phyloP scores from a whole-genome alignment of 2,113 vertebrate genomes.

The Ancistrus triradiatus region DNA sequence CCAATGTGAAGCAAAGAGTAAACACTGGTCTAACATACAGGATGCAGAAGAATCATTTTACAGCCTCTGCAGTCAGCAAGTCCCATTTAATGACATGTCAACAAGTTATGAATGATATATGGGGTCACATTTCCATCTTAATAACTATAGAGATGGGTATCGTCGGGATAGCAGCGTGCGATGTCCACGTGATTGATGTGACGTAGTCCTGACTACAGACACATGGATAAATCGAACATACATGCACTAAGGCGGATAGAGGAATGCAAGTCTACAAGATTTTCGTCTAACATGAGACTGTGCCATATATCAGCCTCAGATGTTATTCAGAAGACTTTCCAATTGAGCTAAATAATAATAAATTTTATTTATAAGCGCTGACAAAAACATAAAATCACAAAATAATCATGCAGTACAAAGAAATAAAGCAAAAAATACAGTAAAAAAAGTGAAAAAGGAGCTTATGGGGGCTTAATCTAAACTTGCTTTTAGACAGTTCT shows the following conservation, averaged over 20 bases:
- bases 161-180: too few species aligned
- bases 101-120: not conserved
- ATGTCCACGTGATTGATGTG: too few species aligned
- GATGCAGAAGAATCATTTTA: not conserved
- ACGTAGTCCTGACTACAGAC: too few species aligned
- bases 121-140: slow-evolving; percentile 3
- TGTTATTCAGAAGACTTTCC: too few species aligned
- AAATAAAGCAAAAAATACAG: not conserved
- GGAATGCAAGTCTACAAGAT: too few species aligned
- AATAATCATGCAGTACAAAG: not conserved
- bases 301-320: too few species aligned
- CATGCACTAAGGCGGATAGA: too few species aligned
- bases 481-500: not conserved
- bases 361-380: not conserved
- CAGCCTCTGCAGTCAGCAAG: not conserved
- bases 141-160: slow-evolving; percentile 12
- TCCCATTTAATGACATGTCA: not conserved
- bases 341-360: too few species aligned
- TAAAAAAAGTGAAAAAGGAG: too few species aligned
- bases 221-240: too few species aligned
- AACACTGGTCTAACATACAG: not conserved
- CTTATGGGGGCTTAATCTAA: not conserved
- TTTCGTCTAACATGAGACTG: too few species aligned
- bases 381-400: not conserved
- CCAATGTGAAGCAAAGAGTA: slow-evolving; percentile 12